These are phyloP conservation scores for Lophura swinhoii DNA, from an alignment of 2,797 vertebrate species.

Conservation along the genomic window DNA sequence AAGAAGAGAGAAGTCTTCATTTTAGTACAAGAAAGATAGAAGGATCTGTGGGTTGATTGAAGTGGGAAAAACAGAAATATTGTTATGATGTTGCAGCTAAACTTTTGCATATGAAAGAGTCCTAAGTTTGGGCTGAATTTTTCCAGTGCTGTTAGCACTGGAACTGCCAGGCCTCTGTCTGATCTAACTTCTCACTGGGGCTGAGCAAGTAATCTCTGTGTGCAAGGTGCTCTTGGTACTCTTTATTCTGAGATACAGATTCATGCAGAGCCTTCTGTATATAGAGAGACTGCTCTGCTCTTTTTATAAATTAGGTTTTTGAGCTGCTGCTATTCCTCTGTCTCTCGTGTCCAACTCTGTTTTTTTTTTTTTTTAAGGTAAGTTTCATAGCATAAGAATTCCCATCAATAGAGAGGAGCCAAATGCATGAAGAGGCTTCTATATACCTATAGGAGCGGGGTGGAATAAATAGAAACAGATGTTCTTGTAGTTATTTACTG, in stretches of 20 bases:
- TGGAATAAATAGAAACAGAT: background rate
- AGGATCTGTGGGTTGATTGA: background rate
- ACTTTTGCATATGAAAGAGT: background rate
- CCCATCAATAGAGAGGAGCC: background rate
- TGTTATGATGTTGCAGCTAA: background rate
- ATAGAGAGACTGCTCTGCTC: background rate
- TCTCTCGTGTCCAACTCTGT: background rate
- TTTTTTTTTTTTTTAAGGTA: background rate
- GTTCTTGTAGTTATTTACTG: background rate
- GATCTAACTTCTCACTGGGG: background rate
- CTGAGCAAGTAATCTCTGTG: conserved; percentile 5
- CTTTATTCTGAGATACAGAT: background rate
- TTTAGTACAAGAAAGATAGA: background rate
- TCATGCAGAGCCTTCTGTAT: background rate
- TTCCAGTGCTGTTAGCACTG: background rate
- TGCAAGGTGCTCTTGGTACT: background rate
- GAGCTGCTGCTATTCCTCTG: background rate
- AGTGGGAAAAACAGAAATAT: background rate
- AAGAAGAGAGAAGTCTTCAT: rapidly evolving
- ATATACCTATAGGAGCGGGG: background rate
- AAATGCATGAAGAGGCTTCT: background rate
- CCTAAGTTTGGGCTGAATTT: background rate
- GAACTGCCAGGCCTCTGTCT: background rate
- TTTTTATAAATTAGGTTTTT: background rate
- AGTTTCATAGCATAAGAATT: background rate